Base-by-base conservation (phyloP, 2,888 invertebrate species). In the Physocephala rufipes region DNA sequence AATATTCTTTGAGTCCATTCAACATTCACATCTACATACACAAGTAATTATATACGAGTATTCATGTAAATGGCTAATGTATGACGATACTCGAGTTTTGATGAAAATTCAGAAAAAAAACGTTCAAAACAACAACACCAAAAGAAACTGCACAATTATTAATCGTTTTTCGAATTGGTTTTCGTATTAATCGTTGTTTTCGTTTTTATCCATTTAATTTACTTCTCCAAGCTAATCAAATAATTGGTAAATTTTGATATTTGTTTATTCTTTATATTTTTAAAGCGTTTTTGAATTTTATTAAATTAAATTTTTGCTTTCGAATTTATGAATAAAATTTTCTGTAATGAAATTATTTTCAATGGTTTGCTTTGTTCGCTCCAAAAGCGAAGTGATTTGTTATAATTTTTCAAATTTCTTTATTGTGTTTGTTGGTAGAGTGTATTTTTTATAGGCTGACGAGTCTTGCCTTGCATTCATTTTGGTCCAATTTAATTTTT, bases 231-330 rank as follows among this genome's bases (percentile, higher is more conserved):
- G 55, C 65, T 59, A 67, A 61, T 63, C 62, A 65, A 73, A 76
- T 70, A 76, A 75, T 76, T 67, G 72, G 70, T 69, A 73, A 78
- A 78, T 76, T 77, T 78, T 74, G 74, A 73, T 73, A 66, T 75
- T 7, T 36, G 36, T 36, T 7, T 36, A 59, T 75, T 73, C 73
- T 72, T n/a, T 72, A 71, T 74, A 71, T 76, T 75, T 76, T 76
- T 73, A 65, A 73, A 72, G 73, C 74, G 73, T 74, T 78, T 77
- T 77, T 65, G 76, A 76, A 77, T 77, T 77, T 77, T 71, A 71
- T 70, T 74, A 73, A 72, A 72, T 71, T 69, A 74, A 74, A 74
- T 77, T 77, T 75, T 76, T 66, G 71, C 74, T 74, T 74, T 72
- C 73, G 74, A 74, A 74, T 74, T 76, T 74, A 68, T 73, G 62